These are phyloP conservation scores for Leucozona laternaria DNA, from an alignment of 2,888 invertebrate genomes.

Conservation along the genomic window DNA sequence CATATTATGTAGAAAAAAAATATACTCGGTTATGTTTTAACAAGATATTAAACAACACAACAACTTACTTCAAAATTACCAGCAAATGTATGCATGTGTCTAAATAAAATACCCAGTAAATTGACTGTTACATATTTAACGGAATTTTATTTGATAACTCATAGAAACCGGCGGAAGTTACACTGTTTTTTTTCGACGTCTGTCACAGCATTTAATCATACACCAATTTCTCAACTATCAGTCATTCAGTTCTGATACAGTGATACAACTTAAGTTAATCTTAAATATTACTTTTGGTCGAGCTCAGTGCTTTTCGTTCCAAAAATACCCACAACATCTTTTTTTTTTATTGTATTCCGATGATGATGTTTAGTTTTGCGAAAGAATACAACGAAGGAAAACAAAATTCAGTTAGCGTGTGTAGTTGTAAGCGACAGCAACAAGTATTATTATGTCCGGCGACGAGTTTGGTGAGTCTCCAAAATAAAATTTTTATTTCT, in stretches of 20 bases:
- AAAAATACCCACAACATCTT: constrained; percentile 12
- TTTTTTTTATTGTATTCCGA: constrained; percentile 8
- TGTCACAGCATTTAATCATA: neutral
- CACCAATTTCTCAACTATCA: neutral
- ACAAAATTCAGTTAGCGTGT: constrained; percentile 12
- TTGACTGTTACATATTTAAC: too few species aligned
- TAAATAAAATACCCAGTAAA: too few species aligned
- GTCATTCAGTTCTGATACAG: neutral
- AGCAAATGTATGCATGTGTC: too few species aligned
- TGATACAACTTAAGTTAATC: neutral
- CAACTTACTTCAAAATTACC: too few species aligned
- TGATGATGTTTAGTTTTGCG: neutral
- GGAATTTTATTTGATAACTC: too few species aligned
- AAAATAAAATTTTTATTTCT: neutral
- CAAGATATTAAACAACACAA: too few species aligned
- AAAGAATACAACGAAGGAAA: neutral
- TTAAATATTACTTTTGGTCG: neutral
- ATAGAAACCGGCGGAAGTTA: too few species aligned
- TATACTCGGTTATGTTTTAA: too few species aligned
- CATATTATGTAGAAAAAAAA: too few species aligned
- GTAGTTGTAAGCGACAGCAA: constrained; percentile 25
- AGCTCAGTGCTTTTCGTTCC: constrained; percentile 14
- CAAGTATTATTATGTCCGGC: constrained; percentile 19
- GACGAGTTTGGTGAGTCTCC: constrained; percentile 35
- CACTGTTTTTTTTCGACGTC: too few species aligned